Evolutionary conservation across 2,113 vertebrate genomes (phyloP).

Genomic region (Gila orcuttii): DNA sequence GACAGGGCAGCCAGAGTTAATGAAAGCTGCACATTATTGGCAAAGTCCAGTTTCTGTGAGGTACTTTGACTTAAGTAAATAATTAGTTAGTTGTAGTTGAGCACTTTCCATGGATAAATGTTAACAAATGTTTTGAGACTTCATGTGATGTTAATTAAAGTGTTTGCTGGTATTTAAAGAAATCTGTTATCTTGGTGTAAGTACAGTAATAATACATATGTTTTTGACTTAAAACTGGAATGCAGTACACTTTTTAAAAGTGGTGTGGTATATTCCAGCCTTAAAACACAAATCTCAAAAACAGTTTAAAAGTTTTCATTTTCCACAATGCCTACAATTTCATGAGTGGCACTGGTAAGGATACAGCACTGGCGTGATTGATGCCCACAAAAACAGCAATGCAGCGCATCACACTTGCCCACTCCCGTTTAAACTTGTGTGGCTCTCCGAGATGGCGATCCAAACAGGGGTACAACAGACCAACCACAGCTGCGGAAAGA

Average conservation of each 20-base stretch:
- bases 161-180: too few species aligned
- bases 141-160: too few species aligned
- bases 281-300: background rate
- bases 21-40: constrained; percentile 94
- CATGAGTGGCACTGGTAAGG: constrained; percentile 70
- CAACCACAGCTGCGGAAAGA: constrained; percentile 82
- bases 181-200: too few species aligned
- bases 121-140: background rate
- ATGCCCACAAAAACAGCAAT: constrained; percentile 98
- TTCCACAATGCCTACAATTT: background rate
- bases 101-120: background rate
- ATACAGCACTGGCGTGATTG: constrained; percentile 98
- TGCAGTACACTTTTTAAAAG: background rate
- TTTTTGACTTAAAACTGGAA: too few species aligned
- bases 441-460: constrained; percentile 93
- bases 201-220: too few species aligned
- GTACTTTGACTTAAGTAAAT: constrained; percentile 76
- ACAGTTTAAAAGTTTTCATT: background rate
- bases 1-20: constrained; percentile 93
- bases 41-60: constrained; percentile 95
- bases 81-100: background rate
- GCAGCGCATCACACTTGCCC: constrained; percentile 98
- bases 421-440: constrained; percentile 96
- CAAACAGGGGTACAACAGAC: constrained; percentile 94
- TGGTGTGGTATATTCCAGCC: background rate